Conservation (phyloP, 1,140 invertebrate genomes). For the Drosophila elegans region DNA sequence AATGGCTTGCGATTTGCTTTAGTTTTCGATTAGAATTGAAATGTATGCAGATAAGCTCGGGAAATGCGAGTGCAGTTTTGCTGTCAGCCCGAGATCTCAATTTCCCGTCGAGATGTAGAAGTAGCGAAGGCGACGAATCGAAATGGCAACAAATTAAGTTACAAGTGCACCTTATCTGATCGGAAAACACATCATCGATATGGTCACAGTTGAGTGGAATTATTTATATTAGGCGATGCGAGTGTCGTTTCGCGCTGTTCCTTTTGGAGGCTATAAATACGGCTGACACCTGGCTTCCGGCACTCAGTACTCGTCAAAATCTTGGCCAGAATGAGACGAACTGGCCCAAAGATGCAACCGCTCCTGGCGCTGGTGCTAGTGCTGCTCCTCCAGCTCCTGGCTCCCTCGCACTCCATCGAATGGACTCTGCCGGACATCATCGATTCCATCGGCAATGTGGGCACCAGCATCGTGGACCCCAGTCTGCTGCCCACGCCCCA, state of each 20-base stretch:
- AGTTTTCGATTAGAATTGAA: slow-evolving; percentile 13
- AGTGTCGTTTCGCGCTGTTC: neutral
- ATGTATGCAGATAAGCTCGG: slow-evolving; percentile 39
- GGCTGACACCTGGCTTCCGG: slow-evolving; percentile 47
- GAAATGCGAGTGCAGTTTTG: slow-evolving; percentile 33
- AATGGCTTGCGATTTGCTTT: neutral
- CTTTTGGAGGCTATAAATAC: slow-evolving; percentile 59
- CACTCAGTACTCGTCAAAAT: slow-evolving; percentile 49
- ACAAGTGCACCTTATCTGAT: slow-evolving; percentile 79
- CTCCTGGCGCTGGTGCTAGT: slow-evolving; percentile 28
- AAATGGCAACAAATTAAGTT: slow-evolving; percentile 66
- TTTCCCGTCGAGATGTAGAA: too few relatives aligned
- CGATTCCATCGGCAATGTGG: slow-evolving; percentile 40
- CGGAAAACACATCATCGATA: slow-evolving; percentile 61
- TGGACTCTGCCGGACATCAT: slow-evolving; percentile 55
- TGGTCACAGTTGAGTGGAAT: slow-evolving; percentile 48
- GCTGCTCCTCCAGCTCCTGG: slow-evolving; percentile 11
- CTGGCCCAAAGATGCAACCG: neutral
- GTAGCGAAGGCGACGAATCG: slow-evolving; percentile 12
- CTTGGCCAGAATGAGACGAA: slow-evolving; percentile 43
- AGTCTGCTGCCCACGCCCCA: slow-evolving; percentile 73
- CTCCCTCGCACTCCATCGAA: slow-evolving; percentile 20
- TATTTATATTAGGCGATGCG: slow-evolving; percentile 21
- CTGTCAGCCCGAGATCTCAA: neutral
- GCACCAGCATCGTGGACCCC: slow-evolving; percentile 49